Evolutionary conservation across 1,140 invertebrate species (phyloP).

Genomic region (Brachionus paranguensis): DNA sequence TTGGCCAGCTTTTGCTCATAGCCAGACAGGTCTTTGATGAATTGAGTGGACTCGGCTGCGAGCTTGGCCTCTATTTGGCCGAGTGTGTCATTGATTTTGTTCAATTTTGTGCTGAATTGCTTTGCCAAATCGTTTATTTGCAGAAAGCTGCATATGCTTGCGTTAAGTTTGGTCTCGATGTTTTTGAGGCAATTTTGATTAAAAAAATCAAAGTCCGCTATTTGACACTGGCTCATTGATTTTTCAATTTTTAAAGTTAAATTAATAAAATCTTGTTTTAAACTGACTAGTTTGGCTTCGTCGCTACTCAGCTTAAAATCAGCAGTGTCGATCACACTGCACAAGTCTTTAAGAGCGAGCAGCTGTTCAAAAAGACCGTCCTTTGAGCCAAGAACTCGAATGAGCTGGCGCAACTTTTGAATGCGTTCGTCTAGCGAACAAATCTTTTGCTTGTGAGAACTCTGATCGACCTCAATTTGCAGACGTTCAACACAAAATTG

Average conservation of each 20-base stretch:
- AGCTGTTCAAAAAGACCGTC: constrained; percentile 13
- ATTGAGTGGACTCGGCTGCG: background rate
- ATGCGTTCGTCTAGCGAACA: background rate
- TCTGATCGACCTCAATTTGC: background rate
- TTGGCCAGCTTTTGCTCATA: background rate
- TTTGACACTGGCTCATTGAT: background rate
- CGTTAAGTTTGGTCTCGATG: background rate
- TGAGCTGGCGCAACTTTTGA: background rate
- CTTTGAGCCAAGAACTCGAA: background rate
- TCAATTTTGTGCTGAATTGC: background rate
- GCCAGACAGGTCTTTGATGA: background rate
- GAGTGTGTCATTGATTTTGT: background rate
- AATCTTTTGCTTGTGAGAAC: background rate
- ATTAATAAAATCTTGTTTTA: background rate
- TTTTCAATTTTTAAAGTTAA: background rate
- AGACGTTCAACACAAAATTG: background rate
- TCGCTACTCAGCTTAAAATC: constrained; percentile 11
- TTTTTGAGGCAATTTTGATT: background rate
- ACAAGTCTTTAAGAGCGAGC: background rate
- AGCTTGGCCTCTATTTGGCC: background rate
- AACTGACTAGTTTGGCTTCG: background rate
- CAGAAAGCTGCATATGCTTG: background rate
- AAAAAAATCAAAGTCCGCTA: background rate
- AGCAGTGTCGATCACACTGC: background rate
- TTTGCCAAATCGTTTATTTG: background rate